Percentiles rank a stretch among this genome's conserved stretches.
These are phyloP conservation scores for Cheirogaleus major DNA, from an alignment of 2,797 vertebrate genomes.

Conservation along the genomic window DNA sequence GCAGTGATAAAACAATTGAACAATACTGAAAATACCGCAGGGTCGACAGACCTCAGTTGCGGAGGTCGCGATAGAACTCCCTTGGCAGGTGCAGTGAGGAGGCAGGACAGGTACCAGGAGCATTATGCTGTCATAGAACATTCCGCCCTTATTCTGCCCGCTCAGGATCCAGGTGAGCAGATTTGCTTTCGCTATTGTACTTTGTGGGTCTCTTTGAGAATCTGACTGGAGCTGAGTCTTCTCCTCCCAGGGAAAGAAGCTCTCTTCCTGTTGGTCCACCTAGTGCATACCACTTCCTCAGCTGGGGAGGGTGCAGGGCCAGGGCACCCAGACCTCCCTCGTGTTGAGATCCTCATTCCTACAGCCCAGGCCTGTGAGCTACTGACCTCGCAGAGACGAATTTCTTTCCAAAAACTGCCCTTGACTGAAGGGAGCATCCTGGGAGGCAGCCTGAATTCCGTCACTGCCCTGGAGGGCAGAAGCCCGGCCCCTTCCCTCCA, in stretches of 20 bases:
- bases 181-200: too few relatives aligned
- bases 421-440: background rate
- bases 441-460: background rate
- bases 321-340: accelerated
- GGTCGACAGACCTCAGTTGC: background rate
- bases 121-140: accelerated
- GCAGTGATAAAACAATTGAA: background rate
- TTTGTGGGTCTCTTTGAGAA: too few relatives aligned
- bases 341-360: background rate
- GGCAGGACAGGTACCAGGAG: accelerated
- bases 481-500: accelerated
- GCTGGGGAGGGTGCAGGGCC: accelerated
- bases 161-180: background rate
- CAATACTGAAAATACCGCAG: background rate
- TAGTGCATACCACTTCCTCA: accelerated
- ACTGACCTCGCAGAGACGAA: accelerated
- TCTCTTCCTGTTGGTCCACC: accelerated
- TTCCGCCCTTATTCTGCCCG: accelerated
- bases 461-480: accelerated
- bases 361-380: background rate
- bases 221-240: background rate
- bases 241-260: background rate
- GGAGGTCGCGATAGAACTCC: accelerated
- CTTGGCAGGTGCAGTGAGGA: background rate
- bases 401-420: background rate